phyloP scores from a whole-genome alignment of 2,113 vertebrate species.

The Probosciger aterrimus region DNA sequence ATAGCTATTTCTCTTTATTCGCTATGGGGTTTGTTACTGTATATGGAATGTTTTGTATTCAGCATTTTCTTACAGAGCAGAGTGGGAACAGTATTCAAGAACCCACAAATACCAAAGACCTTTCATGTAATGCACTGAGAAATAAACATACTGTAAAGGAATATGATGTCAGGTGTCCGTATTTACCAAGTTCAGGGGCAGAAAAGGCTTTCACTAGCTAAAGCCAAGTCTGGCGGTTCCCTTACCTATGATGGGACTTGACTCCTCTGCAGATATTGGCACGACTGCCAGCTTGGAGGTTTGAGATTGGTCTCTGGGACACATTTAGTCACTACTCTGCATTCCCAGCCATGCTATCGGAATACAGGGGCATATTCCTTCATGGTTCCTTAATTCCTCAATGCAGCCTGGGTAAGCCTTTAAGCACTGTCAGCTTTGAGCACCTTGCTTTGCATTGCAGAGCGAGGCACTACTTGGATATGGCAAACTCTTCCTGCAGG shows the following conservation, averaged over 20 bases:
- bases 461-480: rapidly evolving
- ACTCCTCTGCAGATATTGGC: neutral
- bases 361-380: neutral
- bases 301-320: neutral
- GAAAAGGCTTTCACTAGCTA: neutral
- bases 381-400: rapidly evolving
- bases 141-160: slow-evolving; percentile 74
- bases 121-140: slow-evolving; percentile 78
- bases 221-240: neutral
- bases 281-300: rapidly evolving
- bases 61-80: slow-evolving; percentile 60
- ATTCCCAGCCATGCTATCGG: neutral
- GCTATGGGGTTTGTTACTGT: slow-evolving; percentile 70
- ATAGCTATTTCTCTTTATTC: slow-evolving; percentile 62
- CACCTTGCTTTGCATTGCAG: neutral
- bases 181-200: neutral
- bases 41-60: slow-evolving; percentile 71
- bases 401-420: neutral
- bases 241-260: neutral
- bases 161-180: neutral
- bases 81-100: slow-evolving; percentile 68
- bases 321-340: neutral
- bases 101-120: slow-evolving; percentile 70
- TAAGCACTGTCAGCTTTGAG: neutral
- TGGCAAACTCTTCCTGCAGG: neutral